These are phyloP conservation scores for Aphrocallistes beatrix DNA, from an alignment of 37 sponge, comb jelly and placozoan species.

Conservation along the genomic window DNA sequence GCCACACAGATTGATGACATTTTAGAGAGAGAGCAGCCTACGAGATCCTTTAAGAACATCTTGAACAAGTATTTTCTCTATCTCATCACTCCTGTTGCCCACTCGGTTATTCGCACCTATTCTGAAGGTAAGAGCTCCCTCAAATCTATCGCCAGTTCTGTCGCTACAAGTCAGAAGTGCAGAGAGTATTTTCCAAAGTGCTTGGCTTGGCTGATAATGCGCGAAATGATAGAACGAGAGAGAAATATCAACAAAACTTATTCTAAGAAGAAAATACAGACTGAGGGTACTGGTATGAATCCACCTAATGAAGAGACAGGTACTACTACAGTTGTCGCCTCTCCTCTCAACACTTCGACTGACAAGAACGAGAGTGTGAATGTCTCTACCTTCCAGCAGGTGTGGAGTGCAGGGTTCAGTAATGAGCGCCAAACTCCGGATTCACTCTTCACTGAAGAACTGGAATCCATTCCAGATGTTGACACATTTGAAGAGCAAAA, in stretches of 20 bases:
- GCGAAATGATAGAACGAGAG: neutral
- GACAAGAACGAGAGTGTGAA: neutral
- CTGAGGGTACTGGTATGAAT: neutral
- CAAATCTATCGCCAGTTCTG: neutral
- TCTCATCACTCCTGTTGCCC: constrained; percentile 34
- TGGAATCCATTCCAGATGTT: neutral
- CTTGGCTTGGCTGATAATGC: neutral
- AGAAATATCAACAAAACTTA: too few species aligned
- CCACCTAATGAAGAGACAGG: neutral
- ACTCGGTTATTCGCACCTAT: constrained; percentile 44
- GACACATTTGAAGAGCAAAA: neutral
- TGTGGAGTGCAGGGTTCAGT: neutral
- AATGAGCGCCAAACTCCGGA: neutral
- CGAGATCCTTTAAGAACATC: constrained; percentile 15
- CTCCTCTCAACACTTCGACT: neutral
- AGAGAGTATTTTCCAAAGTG: neutral
- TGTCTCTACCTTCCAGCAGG: neutral
- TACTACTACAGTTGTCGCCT: neutral
- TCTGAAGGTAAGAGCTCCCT: constrained; percentile 70
- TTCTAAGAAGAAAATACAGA: neutral
- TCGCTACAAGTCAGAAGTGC: neutral
- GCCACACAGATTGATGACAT: constrained; percentile 58
- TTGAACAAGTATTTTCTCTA: constrained; percentile 31
- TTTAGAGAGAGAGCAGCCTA: constrained; percentile 25
- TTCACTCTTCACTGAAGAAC: neutral